phyloP scores from a whole-genome alignment of 2,888 invertebrate species.

The Sarcophaga carnaria region DNA sequence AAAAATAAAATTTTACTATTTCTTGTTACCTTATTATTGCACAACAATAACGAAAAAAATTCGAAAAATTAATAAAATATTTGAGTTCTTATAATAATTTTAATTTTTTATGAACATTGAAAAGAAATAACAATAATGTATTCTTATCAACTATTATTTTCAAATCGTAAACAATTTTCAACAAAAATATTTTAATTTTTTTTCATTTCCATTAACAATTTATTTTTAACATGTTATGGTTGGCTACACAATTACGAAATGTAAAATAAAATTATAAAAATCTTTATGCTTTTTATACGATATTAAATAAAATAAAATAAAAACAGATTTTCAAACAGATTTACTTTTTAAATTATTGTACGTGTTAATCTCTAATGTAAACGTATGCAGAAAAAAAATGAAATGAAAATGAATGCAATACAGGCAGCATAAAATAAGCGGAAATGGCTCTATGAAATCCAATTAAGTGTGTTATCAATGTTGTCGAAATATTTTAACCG shows the following conservation, averaged over 20 bases:
- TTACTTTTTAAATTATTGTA: conserved; percentile 9
- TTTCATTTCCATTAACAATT: background rate
- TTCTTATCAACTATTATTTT: background rate
- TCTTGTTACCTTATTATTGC: too few species aligned
- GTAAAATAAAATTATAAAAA: background rate
- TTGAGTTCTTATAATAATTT: too few species aligned
- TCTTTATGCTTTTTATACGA: too few species aligned
- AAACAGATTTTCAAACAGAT: background rate
- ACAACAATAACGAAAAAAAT: too few species aligned
- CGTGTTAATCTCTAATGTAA: conserved; percentile 16
- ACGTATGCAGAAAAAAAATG: background rate
- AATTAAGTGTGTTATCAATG: conserved; percentile 38
- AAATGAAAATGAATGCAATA: background rate
- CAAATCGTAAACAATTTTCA: background rate
- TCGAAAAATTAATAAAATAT: too few species aligned
- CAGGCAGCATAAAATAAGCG: background rate
- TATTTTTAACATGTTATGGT: background rate
- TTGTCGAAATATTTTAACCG: conserved; percentile 41
- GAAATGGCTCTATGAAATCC: conserved; percentile 25
- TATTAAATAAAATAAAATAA: too few species aligned
- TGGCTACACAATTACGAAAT: background rate
- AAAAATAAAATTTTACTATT: too few species aligned
- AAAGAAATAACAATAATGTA: background rate
- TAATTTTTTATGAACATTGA: too few species aligned
- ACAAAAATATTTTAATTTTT: background rate